Percentiles rank a stretch among this genome's conserved stretches.
Conservation (phyloP, 2,113 vertebrate genomes). For the Pelvicachromis taeniatus region DNA sequence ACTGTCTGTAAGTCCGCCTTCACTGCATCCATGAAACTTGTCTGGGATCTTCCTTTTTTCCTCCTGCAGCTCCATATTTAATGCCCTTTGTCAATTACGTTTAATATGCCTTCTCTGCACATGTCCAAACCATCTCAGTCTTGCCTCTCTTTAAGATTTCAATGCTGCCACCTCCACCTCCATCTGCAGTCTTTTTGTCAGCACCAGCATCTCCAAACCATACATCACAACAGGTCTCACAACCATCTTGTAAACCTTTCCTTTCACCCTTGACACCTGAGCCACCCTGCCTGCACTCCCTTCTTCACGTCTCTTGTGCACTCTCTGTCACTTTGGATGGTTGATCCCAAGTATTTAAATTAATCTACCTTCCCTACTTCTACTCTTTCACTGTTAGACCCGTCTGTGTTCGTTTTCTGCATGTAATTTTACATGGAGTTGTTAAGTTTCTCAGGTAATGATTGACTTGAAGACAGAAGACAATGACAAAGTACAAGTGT, state of each 20-base stretch:
- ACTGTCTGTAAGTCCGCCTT: no score
- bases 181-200: background rate
- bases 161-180: background rate
- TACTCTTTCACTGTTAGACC: background rate
- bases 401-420: background rate
- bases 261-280: background rate
- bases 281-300: background rate
- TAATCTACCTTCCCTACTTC: background rate
- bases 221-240: background rate
- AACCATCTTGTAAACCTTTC: background rate
- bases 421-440: background rate
- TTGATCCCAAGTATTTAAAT: background rate
- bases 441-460: background rate
- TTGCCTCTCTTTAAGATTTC: background rate
- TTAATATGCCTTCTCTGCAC: no score
- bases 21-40: no score
- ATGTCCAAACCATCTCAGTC: no score
- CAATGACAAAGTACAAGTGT: background rate
- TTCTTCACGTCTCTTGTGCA: background rate
- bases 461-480: background rate
- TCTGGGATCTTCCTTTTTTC: no score
- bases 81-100: background rate
- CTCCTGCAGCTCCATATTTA: background rate
- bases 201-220: background rate
- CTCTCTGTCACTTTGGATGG: background rate